Conservation (phyloP, 2,888 invertebrate genomes). For the Drosophila neutralis region DNA sequence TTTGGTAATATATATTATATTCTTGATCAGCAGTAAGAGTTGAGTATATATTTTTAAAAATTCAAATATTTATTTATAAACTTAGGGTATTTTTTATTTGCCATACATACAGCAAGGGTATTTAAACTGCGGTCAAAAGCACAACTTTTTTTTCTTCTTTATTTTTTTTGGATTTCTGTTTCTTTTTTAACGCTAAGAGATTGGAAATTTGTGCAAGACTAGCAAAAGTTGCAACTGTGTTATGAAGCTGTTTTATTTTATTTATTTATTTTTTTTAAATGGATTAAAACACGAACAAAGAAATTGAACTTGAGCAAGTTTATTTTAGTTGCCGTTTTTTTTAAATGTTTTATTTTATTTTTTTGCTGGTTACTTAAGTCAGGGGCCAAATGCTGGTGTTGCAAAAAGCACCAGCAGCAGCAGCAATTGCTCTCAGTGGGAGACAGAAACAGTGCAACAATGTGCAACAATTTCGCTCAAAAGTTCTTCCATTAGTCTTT, state of each 20-base stretch:
- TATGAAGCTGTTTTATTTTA: conserved; percentile 34
- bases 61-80: background rate
- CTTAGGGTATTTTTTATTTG: background rate
- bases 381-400: conserved; percentile 37
- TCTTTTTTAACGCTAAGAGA: conserved; percentile 16
- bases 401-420: background rate
- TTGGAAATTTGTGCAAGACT: conserved; percentile 52
- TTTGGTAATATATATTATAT: no score
- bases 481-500: conserved; percentile 17
- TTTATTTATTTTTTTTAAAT: conserved; percentile 30
- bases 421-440: conserved; percentile 9
- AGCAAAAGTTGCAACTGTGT: conserved; percentile 63
- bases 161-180: background rate
- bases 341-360: background rate
- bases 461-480: conserved; percentile 7
- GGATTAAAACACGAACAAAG: conserved; percentile 60
- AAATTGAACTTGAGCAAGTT: conserved; percentile 66
- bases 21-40: background rate
- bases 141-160: background rate
- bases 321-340: background rate
- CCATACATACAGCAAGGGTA: background rate
- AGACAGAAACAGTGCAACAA: conserved; percentile 9
- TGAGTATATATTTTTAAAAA: background rate
- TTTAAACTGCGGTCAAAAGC: background rate
- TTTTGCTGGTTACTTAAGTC: conserved; percentile 27